Evolutionary conservation across 2,888 invertebrate genomes (phyloP).

Genomic region (Digitonthophagus gazella): DNA sequence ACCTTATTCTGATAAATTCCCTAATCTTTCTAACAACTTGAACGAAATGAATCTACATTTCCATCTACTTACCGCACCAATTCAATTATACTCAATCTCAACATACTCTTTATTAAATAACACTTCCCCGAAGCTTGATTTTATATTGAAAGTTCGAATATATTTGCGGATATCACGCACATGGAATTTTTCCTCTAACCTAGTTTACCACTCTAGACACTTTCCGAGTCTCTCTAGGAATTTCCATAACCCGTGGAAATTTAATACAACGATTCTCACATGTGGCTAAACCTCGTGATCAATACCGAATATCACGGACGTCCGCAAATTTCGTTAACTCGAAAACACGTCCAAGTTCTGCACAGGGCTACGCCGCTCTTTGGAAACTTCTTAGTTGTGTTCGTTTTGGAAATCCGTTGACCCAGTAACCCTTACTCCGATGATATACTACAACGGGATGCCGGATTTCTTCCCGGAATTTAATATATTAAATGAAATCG

Average conservation of each 20-base stretch:
- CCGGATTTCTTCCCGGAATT: not conserved
- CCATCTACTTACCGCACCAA: too few species aligned
- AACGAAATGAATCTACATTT: too few species aligned
- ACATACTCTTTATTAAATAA: too few species aligned
- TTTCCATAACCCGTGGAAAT: not conserved
- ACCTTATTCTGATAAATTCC: too few species aligned
- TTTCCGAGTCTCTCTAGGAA: not conserved
- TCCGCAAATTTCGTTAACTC: not conserved
- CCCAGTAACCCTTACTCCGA: not conserved
- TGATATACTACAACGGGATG: not conserved
- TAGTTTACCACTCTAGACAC: not conserved
- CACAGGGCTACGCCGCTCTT: not conserved
- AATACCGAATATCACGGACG: not conserved
- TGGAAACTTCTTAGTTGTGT: not conserved
- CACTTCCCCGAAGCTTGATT: too few species aligned
- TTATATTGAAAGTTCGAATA: too few species aligned
- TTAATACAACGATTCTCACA: not conserved
- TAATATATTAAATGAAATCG: not conserved
- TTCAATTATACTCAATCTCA: too few species aligned
- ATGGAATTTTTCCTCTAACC: not conserved
- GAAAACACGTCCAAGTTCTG: not conserved
- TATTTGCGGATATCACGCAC: not conserved
- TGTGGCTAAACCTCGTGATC: not conserved
- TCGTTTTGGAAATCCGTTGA: not conserved
- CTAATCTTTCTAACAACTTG: too few species aligned